These are phyloP conservation scores for Pocota personata DNA, from an alignment of 2,888 invertebrate genomes.

Conservation along the genomic window DNA sequence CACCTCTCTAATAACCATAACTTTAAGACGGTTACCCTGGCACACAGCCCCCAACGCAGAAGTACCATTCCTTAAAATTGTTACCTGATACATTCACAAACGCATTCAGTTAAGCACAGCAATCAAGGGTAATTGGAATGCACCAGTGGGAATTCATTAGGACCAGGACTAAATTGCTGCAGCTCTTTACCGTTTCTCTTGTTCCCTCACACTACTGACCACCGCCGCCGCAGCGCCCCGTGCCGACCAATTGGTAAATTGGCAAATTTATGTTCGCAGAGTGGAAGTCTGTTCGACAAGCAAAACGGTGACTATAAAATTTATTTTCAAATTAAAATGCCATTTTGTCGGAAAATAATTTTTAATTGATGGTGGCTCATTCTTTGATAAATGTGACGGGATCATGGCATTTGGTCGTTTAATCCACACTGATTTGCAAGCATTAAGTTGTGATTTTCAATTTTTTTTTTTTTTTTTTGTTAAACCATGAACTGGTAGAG, in stretches of 20 bases:
- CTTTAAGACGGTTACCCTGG: not conserved
- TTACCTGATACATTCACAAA: slow-evolving; percentile 44
- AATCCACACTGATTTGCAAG: slow-evolving; percentile 67
- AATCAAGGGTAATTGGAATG: slow-evolving; percentile 70
- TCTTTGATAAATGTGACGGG: slow-evolving; percentile 70
- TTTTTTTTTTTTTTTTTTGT: not conserved
- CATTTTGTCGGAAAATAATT: slow-evolving; percentile 78
- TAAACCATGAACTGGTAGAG: slow-evolving; percentile 32
- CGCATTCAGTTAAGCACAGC: slow-evolving; percentile 60
- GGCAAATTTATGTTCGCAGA: slow-evolving; percentile 70
- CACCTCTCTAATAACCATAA: not conserved
- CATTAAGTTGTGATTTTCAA: slow-evolving; percentile 55
- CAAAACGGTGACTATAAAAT: slow-evolving; percentile 77
- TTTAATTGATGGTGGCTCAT: slow-evolving; percentile 73
- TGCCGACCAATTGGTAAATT: slow-evolving; percentile 48
- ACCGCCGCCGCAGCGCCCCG: not conserved
- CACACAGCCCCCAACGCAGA: not conserved
- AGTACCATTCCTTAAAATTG: slow-evolving; percentile 6
- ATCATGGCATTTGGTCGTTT: slow-evolving; percentile 73
- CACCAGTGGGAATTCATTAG: slow-evolving; percentile 70
- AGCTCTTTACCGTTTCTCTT: slow-evolving; percentile 51
- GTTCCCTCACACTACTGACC: slow-evolving; percentile 14
- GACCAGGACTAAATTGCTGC: slow-evolving; percentile 65
- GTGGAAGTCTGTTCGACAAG: slow-evolving; percentile 70
- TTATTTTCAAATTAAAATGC: slow-evolving; percentile 83